Percentiles rank a stretch among this genome's conserved stretches.
phyloP scores from a whole-genome alignment of 2,888 invertebrate species.

The Charanyca ferruginea region DNA sequence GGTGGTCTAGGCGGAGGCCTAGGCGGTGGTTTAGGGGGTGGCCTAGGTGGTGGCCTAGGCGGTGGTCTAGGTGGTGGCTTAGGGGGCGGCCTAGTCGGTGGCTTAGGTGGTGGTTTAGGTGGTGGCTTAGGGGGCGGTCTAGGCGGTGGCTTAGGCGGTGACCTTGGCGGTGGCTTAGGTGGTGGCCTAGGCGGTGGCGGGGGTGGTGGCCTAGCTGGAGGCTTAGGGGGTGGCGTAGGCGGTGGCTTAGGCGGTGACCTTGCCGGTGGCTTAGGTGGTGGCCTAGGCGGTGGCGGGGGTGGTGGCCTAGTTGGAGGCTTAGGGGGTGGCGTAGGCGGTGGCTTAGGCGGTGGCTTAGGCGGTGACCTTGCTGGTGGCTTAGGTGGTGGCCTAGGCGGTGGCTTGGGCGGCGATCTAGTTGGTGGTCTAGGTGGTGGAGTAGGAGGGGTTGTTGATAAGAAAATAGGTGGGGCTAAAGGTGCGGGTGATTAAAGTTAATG shows the following conservation, averaged over 20 bases:
- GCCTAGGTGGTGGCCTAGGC: neutral
- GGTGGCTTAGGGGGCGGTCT: neutral
- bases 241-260: conserved; percentile 21
- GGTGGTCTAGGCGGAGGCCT: conserved; percentile 17
- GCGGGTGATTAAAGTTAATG: too few species aligned
- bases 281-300: neutral
- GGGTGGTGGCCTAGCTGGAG: conserved; percentile 14
- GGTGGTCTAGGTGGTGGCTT: conserved; percentile 1
- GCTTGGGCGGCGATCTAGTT: neutral
- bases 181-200: neutral
- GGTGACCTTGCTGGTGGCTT: neutral
- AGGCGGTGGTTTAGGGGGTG: conserved; percentile 18
- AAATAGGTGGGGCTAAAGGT: too few species aligned
- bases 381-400: neutral
- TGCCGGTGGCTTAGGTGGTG: neutral
- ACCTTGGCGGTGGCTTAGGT: neutral
- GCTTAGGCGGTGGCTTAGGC: neutral
- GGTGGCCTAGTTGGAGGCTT: conserved; percentile 1
- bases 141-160: neutral
- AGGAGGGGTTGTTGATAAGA: neutral
- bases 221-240: neutral
- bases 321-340: conserved; percentile 1
- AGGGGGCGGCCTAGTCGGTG: conserved; percentile 4
- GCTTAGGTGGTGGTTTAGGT: neutral
- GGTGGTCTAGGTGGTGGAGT: conserved; percentile 3